These are phyloP conservation scores for Holothuria glaberrima DNA, from an alignment of 35 echinoderm and acorn worm genomes.

Conservation along the genomic window DNA sequence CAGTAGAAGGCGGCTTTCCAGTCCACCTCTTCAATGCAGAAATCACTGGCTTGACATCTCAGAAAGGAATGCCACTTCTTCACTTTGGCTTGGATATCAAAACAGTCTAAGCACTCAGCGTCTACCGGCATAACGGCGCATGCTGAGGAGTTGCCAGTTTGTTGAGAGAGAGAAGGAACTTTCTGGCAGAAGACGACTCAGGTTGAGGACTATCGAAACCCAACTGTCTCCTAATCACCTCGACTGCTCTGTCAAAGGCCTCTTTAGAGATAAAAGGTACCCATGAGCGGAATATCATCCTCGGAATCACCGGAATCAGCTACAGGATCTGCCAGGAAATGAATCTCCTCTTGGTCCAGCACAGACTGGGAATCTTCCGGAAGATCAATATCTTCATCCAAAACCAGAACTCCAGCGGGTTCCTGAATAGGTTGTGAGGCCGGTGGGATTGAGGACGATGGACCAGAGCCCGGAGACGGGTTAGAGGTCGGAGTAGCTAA, in stretches of 20 bases:
- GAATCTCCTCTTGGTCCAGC: no score
- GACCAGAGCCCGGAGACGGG: background rate
- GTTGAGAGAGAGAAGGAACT: background rate
- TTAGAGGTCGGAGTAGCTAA: background rate
- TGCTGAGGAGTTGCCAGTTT: background rate
- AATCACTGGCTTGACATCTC: background rate
- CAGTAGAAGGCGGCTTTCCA: background rate
- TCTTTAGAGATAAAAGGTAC: no score
- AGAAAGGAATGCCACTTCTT: background rate
- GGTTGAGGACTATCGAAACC: background rate
- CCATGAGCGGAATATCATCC: no score
- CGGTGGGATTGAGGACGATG: background rate
- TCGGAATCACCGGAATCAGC: no score
- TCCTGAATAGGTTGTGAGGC: background rate
- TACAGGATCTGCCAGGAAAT: no score
- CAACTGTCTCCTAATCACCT: no score
- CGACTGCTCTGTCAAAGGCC: background rate
- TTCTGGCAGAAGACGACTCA: background rate
- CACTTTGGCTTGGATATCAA: background rate
- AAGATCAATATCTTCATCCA: background rate
- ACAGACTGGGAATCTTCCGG: no score
- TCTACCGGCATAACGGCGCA: background rate
- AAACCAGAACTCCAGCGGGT: background rate
- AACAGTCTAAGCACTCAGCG: background rate
- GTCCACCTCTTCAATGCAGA: background rate